Base-by-base conservation (phyloP, 2,797 vertebrate genomes). In the Sylvilagus floridanus region DNA sequence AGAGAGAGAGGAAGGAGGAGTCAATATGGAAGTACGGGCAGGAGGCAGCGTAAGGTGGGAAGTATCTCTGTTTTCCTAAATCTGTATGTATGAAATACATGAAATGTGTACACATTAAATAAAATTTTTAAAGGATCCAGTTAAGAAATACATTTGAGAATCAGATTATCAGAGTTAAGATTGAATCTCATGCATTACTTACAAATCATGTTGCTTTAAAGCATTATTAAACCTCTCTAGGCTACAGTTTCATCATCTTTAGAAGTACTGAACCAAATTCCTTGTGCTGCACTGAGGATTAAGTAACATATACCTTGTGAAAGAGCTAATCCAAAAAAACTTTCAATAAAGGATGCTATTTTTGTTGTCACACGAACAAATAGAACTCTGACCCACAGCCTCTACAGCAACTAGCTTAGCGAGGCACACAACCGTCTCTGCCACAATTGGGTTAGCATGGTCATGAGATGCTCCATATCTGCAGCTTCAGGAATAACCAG, bases 191-290 rank as follows among this genome's bases (percentile, higher is more conserved):
- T 88, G 52, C 42, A 42, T 42, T 42, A 87, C 11, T 93, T 37
- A 54, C 50, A 78, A 71, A 52, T 90, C 62, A 12, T 65, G 50
- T 85, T 30, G 71, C 77, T 35, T 85, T 85, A 26, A 60, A 26
- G 75, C 50, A 28, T 35, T 71, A 75, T 60, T 85, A 84, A 76
- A 89, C 28, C 37, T 95, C 24, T 47, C 28, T 84, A 12, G 28
- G 6, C 42, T 62, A 88, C 68, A 83, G 19, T 77, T 87, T 82
- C 88, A 81, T 47, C 57, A 82, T 93, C 17, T 12, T 89, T 95
- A 71, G 54, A 92, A 94, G 26, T 66, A 47, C 73, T 54, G 0
- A 42, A 60, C 7, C 42, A 85, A 93, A 92, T 92, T 68, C 47
- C 68, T 60, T 52, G 2, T 83, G 52, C 26, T 92, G 50, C 63